These are phyloP conservation scores for Taenioides sp. DNA, from an alignment of 2,797 vertebrate genomes.

Conservation along the genomic window DNA sequence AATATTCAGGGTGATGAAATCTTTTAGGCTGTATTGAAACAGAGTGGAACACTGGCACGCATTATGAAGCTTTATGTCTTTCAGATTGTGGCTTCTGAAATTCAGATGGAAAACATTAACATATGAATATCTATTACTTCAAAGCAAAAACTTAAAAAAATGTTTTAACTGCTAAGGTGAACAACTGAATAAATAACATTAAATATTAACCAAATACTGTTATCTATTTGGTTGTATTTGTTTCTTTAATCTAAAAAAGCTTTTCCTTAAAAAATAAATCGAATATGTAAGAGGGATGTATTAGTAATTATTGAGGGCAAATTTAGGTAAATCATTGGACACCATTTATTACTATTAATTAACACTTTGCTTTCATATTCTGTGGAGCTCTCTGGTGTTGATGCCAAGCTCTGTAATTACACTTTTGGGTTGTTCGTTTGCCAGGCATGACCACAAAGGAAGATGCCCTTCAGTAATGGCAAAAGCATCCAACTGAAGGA, in stretches of 20 bases:
- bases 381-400: not conserved
- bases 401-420: conserved; percentile 25
- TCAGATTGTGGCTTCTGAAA: conserved; percentile 8
- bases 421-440: conserved; percentile 35
- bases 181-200: not conserved
- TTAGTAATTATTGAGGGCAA: not conserved
- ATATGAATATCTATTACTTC: not conserved
- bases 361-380: not conserved
- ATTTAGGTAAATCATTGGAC: not conserved
- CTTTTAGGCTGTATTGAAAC: conserved; percentile 28
- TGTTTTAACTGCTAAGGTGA: not conserved
- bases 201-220: not conserved
- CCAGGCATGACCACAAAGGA: conserved; percentile 38
- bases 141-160: not conserved
- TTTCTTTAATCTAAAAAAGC: not conserved
- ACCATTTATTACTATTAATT: not conserved
- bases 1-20: conserved; percentile 46
- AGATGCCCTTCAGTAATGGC: conserved; percentile 34
- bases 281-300: not conserved
- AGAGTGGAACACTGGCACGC: conserved; percentile 20
- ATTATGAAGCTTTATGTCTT: not conserved
- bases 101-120: conserved; percentile 4
- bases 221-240: not conserved
- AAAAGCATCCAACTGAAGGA: conserved; percentile 15
- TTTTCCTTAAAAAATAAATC: not conserved